Conservation (phyloP, 2,113 vertebrate species). For the Pseudolaguvia tuberculata region DNA sequence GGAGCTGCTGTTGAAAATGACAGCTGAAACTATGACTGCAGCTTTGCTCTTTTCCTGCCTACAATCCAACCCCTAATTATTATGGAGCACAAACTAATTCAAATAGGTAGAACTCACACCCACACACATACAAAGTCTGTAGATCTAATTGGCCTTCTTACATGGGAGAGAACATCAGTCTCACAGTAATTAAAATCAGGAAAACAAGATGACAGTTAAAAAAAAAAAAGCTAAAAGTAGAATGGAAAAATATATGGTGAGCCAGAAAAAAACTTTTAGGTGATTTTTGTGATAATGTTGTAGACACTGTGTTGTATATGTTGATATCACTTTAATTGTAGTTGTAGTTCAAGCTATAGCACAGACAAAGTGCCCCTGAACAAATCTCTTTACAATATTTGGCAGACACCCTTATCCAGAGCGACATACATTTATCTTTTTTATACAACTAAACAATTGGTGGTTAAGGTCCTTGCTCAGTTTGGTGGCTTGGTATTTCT, state of each 20-base stretch:
- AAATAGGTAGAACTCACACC: conserved; percentile 20
- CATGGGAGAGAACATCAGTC: conserved; percentile 36
- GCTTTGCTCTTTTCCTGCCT: conserved; percentile 25
- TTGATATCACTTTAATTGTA: conserved; percentile 1
- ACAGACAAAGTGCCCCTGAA: too few relatives aligned
- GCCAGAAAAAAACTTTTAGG: conserved; percentile 2
- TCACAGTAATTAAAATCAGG: conserved; percentile 46
- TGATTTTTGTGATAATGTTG: background rate
- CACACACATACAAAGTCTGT: conserved; percentile 14
- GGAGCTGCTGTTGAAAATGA: conserved; percentile 15
- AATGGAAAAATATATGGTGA: background rate
- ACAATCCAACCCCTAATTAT: conserved; percentile 10
- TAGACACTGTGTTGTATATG: background rate
- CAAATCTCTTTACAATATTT: too few relatives aligned
- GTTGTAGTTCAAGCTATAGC: background rate
- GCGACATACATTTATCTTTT: too few relatives aligned
- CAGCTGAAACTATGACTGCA: conserved; percentile 18
- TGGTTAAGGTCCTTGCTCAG: too few relatives aligned
- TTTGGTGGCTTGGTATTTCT: too few relatives aligned
- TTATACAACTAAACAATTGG: too few relatives aligned
- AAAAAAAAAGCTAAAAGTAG: background rate
- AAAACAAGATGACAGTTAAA: conserved; percentile 5
- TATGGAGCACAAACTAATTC: conserved; percentile 22
- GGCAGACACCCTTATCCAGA: too few relatives aligned
- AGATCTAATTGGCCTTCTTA: conserved; percentile 37